Conservation (phyloP, 2,113 vertebrate species). For the Microtus richardsoni region DNA sequence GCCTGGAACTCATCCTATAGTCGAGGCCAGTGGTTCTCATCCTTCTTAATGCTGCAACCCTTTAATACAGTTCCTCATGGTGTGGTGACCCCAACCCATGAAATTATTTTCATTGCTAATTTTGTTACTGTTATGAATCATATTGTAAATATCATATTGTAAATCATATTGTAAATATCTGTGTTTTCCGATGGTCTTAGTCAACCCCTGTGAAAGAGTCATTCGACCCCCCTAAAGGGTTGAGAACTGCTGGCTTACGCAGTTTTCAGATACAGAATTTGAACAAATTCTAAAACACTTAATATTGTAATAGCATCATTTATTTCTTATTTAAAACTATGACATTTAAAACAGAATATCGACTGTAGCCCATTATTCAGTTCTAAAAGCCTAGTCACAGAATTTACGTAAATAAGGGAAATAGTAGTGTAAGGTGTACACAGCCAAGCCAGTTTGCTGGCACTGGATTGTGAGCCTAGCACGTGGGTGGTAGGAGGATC, state of each 20-base stretch:
- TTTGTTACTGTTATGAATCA: neutral
- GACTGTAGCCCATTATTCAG: neutral
- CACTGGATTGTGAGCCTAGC: neutral
- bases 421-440: neutral
- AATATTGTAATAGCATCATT: neutral
- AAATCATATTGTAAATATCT: neutral
- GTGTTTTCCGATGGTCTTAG: neutral
- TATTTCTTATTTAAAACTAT: slow-evolving; percentile 38
- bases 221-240: neutral
- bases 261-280: neutral
- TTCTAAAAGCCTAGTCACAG: neutral
- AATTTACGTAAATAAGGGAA: slow-evolving; percentile 11
- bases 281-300: neutral
- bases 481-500: neutral
- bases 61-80: neutral
- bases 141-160: neutral
- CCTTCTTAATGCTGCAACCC: neutral
- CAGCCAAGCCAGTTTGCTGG: neutral
- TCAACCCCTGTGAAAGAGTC: neutral
- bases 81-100: neutral
- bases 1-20: neutral
- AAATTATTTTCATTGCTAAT: neutral
- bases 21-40: neutral
- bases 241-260: neutral
- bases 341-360: slow-evolving; percentile 26